Evolutionary conservation across 2,888 invertebrate species (phyloP), one percentile per base, ranked within the genome.

Genomic region (Cremastinae sp.): DNA sequence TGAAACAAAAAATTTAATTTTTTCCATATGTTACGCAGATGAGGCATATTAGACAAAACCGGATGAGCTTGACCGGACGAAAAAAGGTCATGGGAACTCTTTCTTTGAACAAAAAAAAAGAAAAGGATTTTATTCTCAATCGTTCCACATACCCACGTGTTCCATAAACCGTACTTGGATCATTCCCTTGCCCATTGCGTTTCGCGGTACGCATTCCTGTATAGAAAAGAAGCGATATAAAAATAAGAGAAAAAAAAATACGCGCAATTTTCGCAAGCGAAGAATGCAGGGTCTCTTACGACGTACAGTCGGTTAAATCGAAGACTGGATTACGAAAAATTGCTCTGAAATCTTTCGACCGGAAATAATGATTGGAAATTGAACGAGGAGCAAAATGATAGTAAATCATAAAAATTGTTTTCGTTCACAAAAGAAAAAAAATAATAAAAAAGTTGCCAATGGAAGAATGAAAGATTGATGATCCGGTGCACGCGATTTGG

Each of bases 21-120:
- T 43, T 28, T n/a, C 45, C 66, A 66, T 45, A 55, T 65, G 75
- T 64, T 39, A 41, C 39, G 43, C 75, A 65, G 59, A 75, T 75
- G 75, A 75, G 58, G 41, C 18, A 16, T 22, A 18, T 12, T 8
- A n/a, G n/a, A 45, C 9, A 41, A 62, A 49, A 65, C 72, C 45
- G 69, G 58, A 56, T 49, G 45, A 37, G 58, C 43, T 45, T 43
- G 16, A 16, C 37, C 51, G 10, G 51, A 45, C 22, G 35, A 64
- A 51, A 61, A 61, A 59, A 9, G 8, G 8, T 35, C 59, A 65
- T 75, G 70, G 68, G 70, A 75, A 71, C 47, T 28, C 39, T n/a
- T n/a, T n/a, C n/a, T n/a, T n/a, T n/a, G n/a, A n/a, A n/a, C n/a
- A n/a, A n/a, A n/a, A n/a, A n/a, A n/a, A n/a, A n/a, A n/a, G 10